Evolutionary conservation across 2,113 vertebrate genomes (phyloP), one percentile per base, ranked within the genome.

Genomic region (Gadus chalcogrammus): DNA sequence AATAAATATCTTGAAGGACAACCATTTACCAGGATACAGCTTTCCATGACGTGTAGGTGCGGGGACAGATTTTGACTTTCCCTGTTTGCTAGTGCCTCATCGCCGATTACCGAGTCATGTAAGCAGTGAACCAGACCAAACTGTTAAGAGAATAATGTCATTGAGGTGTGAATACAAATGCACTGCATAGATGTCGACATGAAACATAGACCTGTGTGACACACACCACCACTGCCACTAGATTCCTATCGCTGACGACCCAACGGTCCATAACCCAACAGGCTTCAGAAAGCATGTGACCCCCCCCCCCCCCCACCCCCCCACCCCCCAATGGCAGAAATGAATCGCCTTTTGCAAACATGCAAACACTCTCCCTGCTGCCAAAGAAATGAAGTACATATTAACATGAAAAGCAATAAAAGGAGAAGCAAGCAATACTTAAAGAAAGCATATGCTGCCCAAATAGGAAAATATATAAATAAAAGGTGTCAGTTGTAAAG

Each of bases 21-120:
- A 87, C 90, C 69, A 92, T 92, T 93, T 93, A 93, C 92, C 92
- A 93, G 92, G 85, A 93, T 93, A 92, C 92, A 93, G 92, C 92
- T 92, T 93, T 93, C 92, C 92, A 92, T 91, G 90, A 93, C 90
- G 85, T 93, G 90, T 81, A 92, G 92, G 85, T 93, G 90, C 66
- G 90, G 88, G 84, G 82, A 91, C 86, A 91, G 86, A 92, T 92
- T 93, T 90, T 90, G 92, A 93, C 82, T 91, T 89, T 93, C 92
- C 87, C 92, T 93, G 92, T 92, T 92, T 92, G 92, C 89, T 93
- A 93, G 83, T 90, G 86, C 91, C 92, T 93, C 92, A 85, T 93
- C 92, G 88, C 87, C 89, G 90, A 92, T 88, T 90, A 93, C 82
- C 88, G 92, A 89, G 85, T 93, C 92, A 91, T 93, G 92, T 93